Evolutionary conservation across 2,113 vertebrate species (phyloP), one percentile per base, ranked within the genome.

Genomic region (Corythaixoides concolor): DNA sequence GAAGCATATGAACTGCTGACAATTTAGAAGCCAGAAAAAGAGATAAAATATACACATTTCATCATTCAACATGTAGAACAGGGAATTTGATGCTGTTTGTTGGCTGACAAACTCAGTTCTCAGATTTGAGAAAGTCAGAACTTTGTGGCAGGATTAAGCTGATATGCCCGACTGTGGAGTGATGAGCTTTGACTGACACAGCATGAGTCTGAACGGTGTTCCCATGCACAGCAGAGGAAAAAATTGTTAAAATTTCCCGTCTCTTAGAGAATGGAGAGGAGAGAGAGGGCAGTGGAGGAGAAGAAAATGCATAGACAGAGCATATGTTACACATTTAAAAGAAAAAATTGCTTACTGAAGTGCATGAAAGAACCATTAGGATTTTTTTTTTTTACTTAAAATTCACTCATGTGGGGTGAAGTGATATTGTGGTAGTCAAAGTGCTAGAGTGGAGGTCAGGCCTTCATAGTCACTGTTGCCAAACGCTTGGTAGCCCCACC

Each of bases 21-120:
- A 91, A 94, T 93, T 96, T 91, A 90, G 90, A 97, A 95, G 72
- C 52, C 66, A 95, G 91, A 74, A 82, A 97, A 95, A 94, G 81
- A 96, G 85, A 87, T 96, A 77, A 83, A 85, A 53, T 93, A 83
- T 49, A 66, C 64, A 82, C 73, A 85, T 81, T 89, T 93, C 72
- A 86, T 88, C 95, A 94, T 89, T 97, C 94, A 94, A 68, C 93
- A 76, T 43, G 21, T 9, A 14, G 86, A 96, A 92, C 59, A 82
- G 96, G 95, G 86, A 97, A 91, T 87, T 79, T 92, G 90, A 97
- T 89, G 94, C 95, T 96, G 56, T 79, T 97, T 91, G 88, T 94
- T 96, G 87, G 88, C 90, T 95, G 93, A 97, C 93, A 97, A 97
- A 96, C 53, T 95, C 91, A 92, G 89, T 96, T 96, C 96, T 96